Evolutionary conservation across 1,140 invertebrate species (phyloP).

Genomic region (Nasonia longicornis): DNA sequence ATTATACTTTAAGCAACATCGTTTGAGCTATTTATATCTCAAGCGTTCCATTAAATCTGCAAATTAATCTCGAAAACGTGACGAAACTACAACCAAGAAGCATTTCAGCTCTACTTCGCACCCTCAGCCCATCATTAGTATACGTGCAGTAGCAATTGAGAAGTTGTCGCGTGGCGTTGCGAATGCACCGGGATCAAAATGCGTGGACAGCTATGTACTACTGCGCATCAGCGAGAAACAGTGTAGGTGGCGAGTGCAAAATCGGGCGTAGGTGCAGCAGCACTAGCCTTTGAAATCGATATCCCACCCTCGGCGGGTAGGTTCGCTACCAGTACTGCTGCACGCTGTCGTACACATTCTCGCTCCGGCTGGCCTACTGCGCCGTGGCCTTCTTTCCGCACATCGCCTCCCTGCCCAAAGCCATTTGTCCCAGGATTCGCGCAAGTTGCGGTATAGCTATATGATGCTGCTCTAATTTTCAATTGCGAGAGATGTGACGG

Average conservation of each 20-base stretch:
- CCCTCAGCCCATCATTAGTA: too few relatives aligned
- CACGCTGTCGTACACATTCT: not conserved
- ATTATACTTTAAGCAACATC: too few relatives aligned
- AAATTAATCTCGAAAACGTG: too few relatives aligned
- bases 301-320: not conserved
- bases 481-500: not conserved
- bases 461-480: not conserved
- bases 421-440: not conserved
- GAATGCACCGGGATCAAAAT: not conserved
- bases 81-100: too few relatives aligned
- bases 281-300: slow-evolving; percentile 6
- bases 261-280: not conserved
- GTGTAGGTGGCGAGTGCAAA: not conserved
- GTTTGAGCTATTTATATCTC: too few relatives aligned
- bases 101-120: too few relatives aligned
- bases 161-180: too few relatives aligned
- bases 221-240: not conserved
- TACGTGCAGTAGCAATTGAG: too few relatives aligned
- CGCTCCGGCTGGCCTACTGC: slow-evolving; percentile 52
- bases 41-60: too few relatives aligned
- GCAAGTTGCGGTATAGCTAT: not conserved
- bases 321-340: not conserved
- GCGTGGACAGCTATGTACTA: not conserved
- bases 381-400: slow-evolving; percentile 59
- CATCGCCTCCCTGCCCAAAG: not conserved